These are phyloP conservation scores for Gymnocephalus cernua DNA, from an alignment of 2,113 vertebrate genomes.

Conservation along the genomic window DNA sequence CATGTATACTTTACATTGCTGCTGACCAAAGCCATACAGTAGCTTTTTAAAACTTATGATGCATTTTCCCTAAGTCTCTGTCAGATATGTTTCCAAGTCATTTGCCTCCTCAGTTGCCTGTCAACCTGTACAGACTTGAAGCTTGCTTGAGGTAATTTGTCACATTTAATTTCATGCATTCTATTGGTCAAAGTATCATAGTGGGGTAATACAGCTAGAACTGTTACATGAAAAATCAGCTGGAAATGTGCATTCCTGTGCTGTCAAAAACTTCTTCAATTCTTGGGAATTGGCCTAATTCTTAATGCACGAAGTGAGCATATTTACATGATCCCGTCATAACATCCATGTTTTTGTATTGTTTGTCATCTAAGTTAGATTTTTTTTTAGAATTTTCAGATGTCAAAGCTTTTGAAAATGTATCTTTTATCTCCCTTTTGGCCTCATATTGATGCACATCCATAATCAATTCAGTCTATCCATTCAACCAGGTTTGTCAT, in stretches of 20 bases:
- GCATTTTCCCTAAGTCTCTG: slow-evolving; percentile 15
- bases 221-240: background rate
- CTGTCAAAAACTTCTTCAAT: background rate
- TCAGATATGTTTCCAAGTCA: slow-evolving; percentile 10
- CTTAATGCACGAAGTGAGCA: background rate
- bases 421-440: background rate
- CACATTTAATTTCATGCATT: slow-evolving; percentile 1
- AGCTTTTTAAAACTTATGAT: background rate
- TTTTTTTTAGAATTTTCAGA: background rate
- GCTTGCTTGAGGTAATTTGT: background rate
- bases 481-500: background rate
- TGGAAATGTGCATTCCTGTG: background rate
- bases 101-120: background rate
- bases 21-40: background rate
- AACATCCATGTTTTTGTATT: background rate
- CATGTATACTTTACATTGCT: slow-evolving; percentile 2
- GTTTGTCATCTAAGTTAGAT: background rate
- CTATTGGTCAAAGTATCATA: background rate
- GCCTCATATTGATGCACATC: background rate
- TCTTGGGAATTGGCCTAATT: background rate
- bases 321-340: background rate
- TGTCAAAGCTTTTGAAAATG: background rate
- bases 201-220: background rate
- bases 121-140: background rate
- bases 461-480: background rate